Base-by-base conservation (phyloP, 2,797 vertebrate genomes). In the Choloepus didactylus region DNA sequence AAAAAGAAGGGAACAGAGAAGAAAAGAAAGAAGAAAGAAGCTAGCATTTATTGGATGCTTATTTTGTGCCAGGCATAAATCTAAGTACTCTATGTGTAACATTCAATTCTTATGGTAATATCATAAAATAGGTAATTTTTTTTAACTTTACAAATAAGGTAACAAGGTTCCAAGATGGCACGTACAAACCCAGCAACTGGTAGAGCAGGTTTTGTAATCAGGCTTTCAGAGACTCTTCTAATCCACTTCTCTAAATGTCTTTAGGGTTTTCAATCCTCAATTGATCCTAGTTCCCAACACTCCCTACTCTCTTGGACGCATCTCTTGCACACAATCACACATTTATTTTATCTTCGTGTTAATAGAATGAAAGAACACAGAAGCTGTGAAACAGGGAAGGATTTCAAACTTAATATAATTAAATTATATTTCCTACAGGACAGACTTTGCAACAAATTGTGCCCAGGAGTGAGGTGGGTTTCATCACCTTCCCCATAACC, bases 391-490 rank as follows among this genome's bases (percentile, higher is more conserved):
- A 75, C 6, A 59, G 38, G 5, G 2, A 87, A 73, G 12, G 12
- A 87, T 46, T 73, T 60, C 38, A 59, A 38, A 60, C 41, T 16
- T 73, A 73, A 46, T 18, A 60, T n/a, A 73, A 7, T 12, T 62
- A n/a, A 59, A 60, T 75, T 87, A 25, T 62, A 49, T 87, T 73
- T 75, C n/a, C 56, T 87, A 35, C 21, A 62, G 54, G 29, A 19
- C 70, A 46, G 4, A 29, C 16, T 75, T 21, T 75, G 14, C 29
- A 35, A 46, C 38, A 60, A 72, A 23, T 2, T 38, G 6, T 73
- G 0, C 12, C 69, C 73, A 46, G 21, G 18, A 11, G 8, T n/a
- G 5, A 5, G 14, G 38, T 0, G 1, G 29, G 8, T 29, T 87
- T 87, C n/a, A 46, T 60, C 2, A 59, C 64, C 15, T 38, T 87